phyloP scores from a whole-genome alignment of 2,888 invertebrate genomes.

The Aspidiotus rigidus region DNA sequence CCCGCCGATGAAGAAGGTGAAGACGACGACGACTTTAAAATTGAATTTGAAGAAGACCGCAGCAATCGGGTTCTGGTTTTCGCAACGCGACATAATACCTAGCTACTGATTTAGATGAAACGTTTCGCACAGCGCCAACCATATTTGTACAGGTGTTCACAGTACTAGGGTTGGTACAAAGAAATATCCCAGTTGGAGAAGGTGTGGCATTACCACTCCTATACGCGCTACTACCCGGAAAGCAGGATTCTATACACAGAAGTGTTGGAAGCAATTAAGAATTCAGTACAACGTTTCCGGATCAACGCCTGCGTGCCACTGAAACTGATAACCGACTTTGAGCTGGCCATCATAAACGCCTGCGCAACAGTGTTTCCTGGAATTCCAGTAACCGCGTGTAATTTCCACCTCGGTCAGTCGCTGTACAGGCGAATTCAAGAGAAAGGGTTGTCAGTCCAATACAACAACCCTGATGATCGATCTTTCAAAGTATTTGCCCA shows the following conservation, averaged over 20 bases:
- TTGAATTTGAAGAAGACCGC: neutral
- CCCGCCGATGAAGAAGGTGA: no score
- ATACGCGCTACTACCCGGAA: neutral
- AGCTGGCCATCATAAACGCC: neutral
- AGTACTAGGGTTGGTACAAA: no score
- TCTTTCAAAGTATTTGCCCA: neutral
- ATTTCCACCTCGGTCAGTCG: no score
- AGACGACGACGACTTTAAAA: no score
- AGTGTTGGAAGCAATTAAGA: neutral
- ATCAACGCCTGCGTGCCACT: conserved; percentile 8
- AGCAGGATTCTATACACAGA: neutral
- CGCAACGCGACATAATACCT: neutral
- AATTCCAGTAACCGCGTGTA: no score
- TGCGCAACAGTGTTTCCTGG: neutral
- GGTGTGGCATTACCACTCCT: neutral
- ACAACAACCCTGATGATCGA: neutral
- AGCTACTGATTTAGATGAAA: no score
- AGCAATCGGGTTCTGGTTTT: neutral
- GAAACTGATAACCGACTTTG: conserved; percentile 1
- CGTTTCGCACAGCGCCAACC: no score
- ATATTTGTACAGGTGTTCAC: no score
- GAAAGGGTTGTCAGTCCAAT: no score
- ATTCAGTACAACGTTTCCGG: neutral
- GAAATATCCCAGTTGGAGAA: no score
- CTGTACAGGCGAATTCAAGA: no score